A percentile compares a stretch with the other conserved stretches of the same genome.
Conservation (phyloP, 1,140 invertebrate genomes). For the Cydia pomonella region DNA sequence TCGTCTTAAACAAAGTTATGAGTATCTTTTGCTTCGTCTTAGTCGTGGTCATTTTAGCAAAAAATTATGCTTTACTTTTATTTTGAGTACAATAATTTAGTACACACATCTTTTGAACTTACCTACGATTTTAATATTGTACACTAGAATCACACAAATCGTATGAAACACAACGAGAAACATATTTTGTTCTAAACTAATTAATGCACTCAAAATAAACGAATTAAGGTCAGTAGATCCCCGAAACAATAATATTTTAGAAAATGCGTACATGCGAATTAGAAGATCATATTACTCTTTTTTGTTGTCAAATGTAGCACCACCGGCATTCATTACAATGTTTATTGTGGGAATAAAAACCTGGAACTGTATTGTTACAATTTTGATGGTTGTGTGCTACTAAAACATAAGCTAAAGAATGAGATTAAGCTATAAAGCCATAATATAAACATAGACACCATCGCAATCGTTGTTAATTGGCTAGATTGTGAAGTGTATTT, state of each 20-base stretch:
- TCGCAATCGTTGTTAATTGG: no score
- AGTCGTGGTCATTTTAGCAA: no score
- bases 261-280: conserved; percentile 4
- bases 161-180: background rate
- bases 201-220: background rate
- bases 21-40: no score
- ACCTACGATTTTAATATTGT: background rate
- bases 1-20: no score
- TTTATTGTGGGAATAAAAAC: conserved; percentile 4
- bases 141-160: background rate
- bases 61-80: no score
- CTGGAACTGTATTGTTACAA: background rate
- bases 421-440: background rate
- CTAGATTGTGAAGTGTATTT: no score
- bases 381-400: conserved; percentile 1
- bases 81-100: no score
- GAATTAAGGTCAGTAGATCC: conserved; percentile 24
- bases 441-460: background rate
- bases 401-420: background rate
- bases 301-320: background rate
- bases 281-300: background rate
- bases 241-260: background rate
- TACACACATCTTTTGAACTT: no score
- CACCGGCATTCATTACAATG: background rate
- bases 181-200: background rate